A percentile compares a stretch with the other conserved stretches of the same genome.
These are phyloP conservation scores for Atrichornis clamosus DNA, from an alignment of 2,113 vertebrate genomes.

Conservation along the genomic window DNA sequence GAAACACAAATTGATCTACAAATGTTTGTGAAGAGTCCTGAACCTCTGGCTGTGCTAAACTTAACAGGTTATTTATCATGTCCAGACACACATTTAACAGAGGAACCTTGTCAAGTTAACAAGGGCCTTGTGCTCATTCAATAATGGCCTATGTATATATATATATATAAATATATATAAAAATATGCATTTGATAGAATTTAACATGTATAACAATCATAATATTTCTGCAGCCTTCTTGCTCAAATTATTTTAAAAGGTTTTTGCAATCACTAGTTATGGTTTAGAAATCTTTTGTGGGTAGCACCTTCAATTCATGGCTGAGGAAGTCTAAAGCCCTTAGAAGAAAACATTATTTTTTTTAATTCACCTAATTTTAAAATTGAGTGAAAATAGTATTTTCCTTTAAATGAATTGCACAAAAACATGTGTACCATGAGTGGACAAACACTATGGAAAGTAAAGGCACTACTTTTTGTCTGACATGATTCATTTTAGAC, in stretches of 20 bases:
- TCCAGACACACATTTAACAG: background rate
- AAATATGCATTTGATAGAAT: background rate
- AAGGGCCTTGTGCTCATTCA: background rate
- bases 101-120: background rate
- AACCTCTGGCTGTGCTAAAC: background rate
- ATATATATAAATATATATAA: background rate
- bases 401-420: background rate
- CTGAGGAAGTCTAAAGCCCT: background rate
- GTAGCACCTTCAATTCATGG: background rate
- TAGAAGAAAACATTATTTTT: background rate
- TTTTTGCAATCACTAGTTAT: background rate
- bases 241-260: background rate
- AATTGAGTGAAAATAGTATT: background rate
- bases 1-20: background rate
- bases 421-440: background rate
- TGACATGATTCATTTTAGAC: background rate
- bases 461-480: background rate
- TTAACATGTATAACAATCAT: background rate
- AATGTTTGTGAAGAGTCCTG: background rate
- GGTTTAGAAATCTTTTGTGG: background rate
- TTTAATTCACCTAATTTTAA: background rate
- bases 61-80: background rate
- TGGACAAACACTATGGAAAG: background rate
- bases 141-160: background rate
- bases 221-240: background rate